A percentile compares a stretch with the other conserved stretches of the same genome.
Conservation (phyloP, 1,140 invertebrate species). For the Drosophila orosa region DNA sequence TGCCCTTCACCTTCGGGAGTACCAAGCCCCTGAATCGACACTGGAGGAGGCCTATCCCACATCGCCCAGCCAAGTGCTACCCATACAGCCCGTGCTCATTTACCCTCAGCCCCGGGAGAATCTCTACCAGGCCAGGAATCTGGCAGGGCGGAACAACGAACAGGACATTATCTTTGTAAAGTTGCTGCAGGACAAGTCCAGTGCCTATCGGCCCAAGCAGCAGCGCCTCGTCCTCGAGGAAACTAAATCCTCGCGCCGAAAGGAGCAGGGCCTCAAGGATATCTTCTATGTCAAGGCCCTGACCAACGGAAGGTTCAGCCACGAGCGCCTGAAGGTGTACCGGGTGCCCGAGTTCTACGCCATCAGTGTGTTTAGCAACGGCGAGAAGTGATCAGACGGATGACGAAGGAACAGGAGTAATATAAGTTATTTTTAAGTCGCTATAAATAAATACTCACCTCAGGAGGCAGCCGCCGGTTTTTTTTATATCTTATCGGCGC, state of each 20-base stretch:
- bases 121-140: slow-evolving; percentile 60
- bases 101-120: slow-evolving; percentile 59
- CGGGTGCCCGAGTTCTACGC: slow-evolving; percentile 79
- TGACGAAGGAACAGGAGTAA: slow-evolving; percentile 30
- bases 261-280: slow-evolving; percentile 63
- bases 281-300: slow-evolving; percentile 79
- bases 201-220: slow-evolving; percentile 67
- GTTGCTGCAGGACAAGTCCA: slow-evolving; percentile 60
- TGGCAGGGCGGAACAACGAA: slow-evolving; percentile 47
- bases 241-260: slow-evolving; percentile 28
- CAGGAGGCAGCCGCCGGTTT: slow-evolving; percentile 35
- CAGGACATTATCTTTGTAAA: slow-evolving; percentile 76
- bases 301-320: slow-evolving; percentile 74
- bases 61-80: slow-evolving; percentile 66
- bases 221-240: slow-evolving; percentile 50
- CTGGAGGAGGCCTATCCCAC: slow-evolving; percentile 50
- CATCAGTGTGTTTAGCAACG: slow-evolving; percentile 76
- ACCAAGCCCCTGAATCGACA: slow-evolving; percentile 15
- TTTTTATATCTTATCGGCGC: slow-evolving; percentile 30
- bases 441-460: slow-evolving; percentile 74
- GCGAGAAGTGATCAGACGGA: slow-evolving; percentile 36
- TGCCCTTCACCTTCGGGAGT: slow-evolving; percentile 12
- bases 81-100: slow-evolving; percentile 72
- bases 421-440: slow-evolving; percentile 70
- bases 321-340: slow-evolving; percentile 75